A percentile compares a stretch with the other conserved stretches of the same genome.
These are phyloP conservation scores for Lochmaea crataegi DNA, from an alignment of 2,888 invertebrate species.

Conservation along the genomic window DNA sequence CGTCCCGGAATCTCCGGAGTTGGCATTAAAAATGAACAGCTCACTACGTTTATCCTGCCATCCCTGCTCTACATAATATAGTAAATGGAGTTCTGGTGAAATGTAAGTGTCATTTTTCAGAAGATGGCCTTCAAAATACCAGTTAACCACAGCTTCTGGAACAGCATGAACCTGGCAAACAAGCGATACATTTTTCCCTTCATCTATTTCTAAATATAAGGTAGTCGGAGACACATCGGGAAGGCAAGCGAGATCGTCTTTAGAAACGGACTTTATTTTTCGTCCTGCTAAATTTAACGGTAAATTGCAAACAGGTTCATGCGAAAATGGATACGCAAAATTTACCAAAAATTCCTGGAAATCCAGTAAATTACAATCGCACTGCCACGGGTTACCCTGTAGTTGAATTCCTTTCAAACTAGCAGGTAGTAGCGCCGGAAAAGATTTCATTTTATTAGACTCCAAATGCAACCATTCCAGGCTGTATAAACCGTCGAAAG, in stretches of 20 bases:
- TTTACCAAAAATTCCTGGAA: constrained; percentile 82
- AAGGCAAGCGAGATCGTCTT: constrained; percentile 81
- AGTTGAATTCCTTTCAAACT: constrained; percentile 83
- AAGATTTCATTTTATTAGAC: constrained; percentile 81
- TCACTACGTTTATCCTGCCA: constrained; percentile 80
- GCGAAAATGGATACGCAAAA: constrained; percentile 80
- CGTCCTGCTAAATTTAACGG: constrained; percentile 73
- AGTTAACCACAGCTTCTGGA: constrained; percentile 83
- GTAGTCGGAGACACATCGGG: constrained; percentile 82
- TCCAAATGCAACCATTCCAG: constrained; percentile 88
- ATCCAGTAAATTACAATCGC: constrained; percentile 85
- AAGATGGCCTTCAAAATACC: constrained; percentile 84
- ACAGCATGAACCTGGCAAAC: constrained; percentile 81
- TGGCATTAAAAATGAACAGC: constrained; percentile 80
- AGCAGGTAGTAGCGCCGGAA: constrained; percentile 78
- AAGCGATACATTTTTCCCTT: constrained; percentile 83
- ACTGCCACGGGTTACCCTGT: constrained; percentile 89
- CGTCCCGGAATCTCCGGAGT: constrained; percentile 83
- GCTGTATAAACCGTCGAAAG: constrained; percentile 83
- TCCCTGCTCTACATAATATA: constrained; percentile 78
- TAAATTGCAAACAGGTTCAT: constrained; percentile 81
- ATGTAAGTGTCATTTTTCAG: constrained; percentile 80
- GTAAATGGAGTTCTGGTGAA: constrained; percentile 73
- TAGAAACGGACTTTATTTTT: constrained; percentile 73
- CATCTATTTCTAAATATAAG: constrained; percentile 79